phyloP scores from a whole-genome alignment of 2,113 vertebrate genomes.

The Columbina picui region DNA sequence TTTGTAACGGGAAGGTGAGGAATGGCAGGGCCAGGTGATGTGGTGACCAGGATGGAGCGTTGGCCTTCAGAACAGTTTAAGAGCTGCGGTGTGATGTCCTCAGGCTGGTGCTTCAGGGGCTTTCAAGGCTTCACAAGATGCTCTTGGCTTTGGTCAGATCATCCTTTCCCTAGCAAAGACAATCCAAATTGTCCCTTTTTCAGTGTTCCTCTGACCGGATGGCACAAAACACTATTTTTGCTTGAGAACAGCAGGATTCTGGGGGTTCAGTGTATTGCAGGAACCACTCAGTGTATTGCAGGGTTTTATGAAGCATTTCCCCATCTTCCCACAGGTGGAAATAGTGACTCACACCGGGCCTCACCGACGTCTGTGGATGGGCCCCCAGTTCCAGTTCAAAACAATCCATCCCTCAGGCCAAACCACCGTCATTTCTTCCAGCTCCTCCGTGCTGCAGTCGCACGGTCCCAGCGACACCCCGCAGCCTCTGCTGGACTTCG shows the following conservation, averaged over 20 bases:
- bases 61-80: not conserved
- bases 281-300: rapidly evolving
- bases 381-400: constrained; percentile 99
- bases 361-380: constrained; percentile 97
- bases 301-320: not conserved
- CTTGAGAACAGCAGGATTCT: not conserved
- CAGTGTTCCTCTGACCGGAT: not conserved
- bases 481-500: constrained; percentile 94
- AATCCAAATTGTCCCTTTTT: rapidly evolving
- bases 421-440: constrained; percentile 96
- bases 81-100: not conserved
- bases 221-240: not conserved
- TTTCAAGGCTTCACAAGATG: not conserved
- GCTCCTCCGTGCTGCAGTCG: constrained; percentile 95
- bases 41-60: not conserved
- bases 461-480: constrained; percentile 92
- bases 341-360: constrained; percentile 98
- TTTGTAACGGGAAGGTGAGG: not conserved
- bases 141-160: not conserved
- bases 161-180: not conserved
- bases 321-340: constrained; percentile 87
- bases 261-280: rapidly evolving
- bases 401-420: constrained; percentile 98
- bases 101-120: not conserved
- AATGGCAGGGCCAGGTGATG: not conserved